Evolutionary conservation across 2,113 vertebrate genomes (phyloP).

Genomic region (Prionailurus viverrinus): DNA sequence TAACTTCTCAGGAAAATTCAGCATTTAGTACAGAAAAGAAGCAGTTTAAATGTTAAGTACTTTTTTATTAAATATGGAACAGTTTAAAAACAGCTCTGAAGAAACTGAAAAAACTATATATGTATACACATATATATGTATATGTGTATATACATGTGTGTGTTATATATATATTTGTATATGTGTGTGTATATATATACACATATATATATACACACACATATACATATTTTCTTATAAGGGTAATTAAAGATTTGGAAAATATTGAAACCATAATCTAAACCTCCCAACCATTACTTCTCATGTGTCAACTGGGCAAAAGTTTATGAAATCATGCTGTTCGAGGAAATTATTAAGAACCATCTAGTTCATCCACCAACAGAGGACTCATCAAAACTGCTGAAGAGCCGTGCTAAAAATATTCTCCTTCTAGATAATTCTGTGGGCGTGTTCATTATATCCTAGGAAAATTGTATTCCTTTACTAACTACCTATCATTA

Average conservation of each 20-base stretch:
- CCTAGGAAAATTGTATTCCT: not conserved
- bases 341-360: not conserved
- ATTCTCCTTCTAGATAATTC: not conserved
- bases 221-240: not conserved
- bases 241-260: not conserved
- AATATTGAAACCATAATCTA: not conserved
- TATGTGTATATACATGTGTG: too few relatives aligned
- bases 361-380: not conserved
- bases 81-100: conserved; percentile 9
- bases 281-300: not conserved
- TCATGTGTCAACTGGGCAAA: not conserved
- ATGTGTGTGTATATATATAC: too few relatives aligned
- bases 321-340: not conserved
- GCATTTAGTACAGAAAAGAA: not conserved
- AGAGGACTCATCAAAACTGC: not conserved
- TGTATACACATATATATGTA: not conserved
- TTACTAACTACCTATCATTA: not conserved
- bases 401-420: not conserved
- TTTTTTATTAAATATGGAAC: not conserved
- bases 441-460: not conserved
- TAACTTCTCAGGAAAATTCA: not conserved
- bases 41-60: not conserved
- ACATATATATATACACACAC: too few relatives aligned
- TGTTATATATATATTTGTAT: too few relatives aligned
- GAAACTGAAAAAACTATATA: not conserved